phyloP scores from a whole-genome alignment of 2,113 vertebrate species.

The Fulica atra region DNA sequence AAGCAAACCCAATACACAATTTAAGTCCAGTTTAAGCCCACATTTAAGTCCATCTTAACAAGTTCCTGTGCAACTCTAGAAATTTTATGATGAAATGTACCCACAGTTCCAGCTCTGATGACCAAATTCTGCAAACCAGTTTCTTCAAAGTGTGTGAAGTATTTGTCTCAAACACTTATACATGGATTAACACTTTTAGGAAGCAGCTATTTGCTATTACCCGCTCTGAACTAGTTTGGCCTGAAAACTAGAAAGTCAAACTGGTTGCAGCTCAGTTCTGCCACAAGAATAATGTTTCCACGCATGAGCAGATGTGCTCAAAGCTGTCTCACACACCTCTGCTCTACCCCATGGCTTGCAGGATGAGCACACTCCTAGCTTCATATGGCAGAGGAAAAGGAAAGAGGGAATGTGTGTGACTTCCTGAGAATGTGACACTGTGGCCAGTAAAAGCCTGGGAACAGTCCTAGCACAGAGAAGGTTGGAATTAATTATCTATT shows the following conservation, averaged over 20 bases:
- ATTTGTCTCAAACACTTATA: neutral
- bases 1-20: neutral
- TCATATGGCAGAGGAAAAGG: accelerated
- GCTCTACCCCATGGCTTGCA: neutral
- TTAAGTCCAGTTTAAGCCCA: neutral
- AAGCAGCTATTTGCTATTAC: neutral
- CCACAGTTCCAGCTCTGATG: neutral
- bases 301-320: neutral
- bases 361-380: neutral
- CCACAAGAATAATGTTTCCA: neutral
- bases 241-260: neutral
- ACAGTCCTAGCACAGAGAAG: neutral
- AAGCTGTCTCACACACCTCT: neutral
- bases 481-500: neutral
- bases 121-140: neutral
- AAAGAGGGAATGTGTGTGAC: neutral
- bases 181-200: neutral
- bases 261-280: neutral
- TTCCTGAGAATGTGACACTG: neutral
- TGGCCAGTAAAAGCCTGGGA: neutral
- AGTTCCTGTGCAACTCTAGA: neutral
- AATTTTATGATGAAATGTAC: neutral
- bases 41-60: neutral
- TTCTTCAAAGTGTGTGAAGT: neutral
- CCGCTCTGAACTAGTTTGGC: neutral